phyloP scores from a whole-genome alignment of 2,797 vertebrate genomes.

The Gallinago stenura region DNA sequence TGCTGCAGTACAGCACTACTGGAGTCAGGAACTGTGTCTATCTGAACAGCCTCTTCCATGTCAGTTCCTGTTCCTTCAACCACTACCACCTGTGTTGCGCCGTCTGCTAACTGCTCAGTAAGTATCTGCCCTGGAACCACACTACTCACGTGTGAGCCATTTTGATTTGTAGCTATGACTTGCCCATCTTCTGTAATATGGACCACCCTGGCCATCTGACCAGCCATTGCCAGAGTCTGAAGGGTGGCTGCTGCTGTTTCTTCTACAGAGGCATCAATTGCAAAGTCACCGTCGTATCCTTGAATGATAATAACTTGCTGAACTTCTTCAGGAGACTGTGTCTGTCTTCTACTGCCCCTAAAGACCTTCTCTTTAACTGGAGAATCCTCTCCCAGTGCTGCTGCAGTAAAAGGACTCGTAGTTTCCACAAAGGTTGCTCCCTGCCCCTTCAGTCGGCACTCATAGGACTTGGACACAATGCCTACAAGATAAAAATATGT shows the following conservation, averaged over 20 bases:
- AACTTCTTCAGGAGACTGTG: constrained; percentile 78
- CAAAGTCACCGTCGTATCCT: constrained; percentile 85
- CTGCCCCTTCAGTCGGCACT: constrained; percentile 96
- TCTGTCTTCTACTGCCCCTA: constrained; percentile 55
- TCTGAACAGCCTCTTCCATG: constrained; percentile 60
- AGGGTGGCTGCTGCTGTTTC: constrained; percentile 94
- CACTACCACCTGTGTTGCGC: constrained; percentile 90
- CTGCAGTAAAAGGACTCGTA: constrained; percentile 79
- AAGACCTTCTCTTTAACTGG: constrained; percentile 67
- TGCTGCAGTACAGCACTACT: constrained; percentile 71
- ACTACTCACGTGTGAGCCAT: constrained; percentile 73
- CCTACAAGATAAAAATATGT: constrained; percentile 79
- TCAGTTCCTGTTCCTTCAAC: constrained; percentile 81
- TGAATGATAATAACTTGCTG: constrained; percentile 98
- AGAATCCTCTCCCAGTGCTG: constrained; percentile 76
- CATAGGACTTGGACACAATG: constrained; percentile 97
- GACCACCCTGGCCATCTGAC: constrained; percentile 92
- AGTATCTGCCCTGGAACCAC: constrained; percentile 78
- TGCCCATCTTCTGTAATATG: constrained; percentile 96
- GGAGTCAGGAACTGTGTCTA: constrained; percentile 58
- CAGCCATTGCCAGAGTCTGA: constrained; percentile 94
- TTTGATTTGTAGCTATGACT: constrained; percentile 87
- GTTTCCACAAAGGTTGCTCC: constrained; percentile 94
- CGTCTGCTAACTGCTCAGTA: constrained; percentile 73
- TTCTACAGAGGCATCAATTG: constrained; percentile 90